phyloP scores from a whole-genome alignment of 2,888 invertebrate genomes.

The Calliopum simillimum region DNA sequence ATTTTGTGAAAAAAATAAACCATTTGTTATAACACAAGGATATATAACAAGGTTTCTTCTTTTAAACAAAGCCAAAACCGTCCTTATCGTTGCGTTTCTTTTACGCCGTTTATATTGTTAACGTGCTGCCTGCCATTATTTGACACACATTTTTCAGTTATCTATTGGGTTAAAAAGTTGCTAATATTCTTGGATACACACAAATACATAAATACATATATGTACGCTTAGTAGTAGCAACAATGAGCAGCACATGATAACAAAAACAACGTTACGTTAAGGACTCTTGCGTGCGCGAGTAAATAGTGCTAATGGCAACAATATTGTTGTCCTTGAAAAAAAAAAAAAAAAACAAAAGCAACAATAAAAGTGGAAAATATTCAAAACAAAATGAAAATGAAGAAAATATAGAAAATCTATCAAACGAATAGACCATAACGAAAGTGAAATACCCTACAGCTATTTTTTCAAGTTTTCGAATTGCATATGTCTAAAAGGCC shows the following conservation, averaged over 20 bases:
- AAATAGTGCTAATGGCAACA: background rate
- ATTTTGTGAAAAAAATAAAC: background rate
- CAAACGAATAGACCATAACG: no score
- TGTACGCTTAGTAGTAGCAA: no score
- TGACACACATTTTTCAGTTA: background rate
- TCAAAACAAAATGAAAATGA: background rate
- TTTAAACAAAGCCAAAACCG: no score
- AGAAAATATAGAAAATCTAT: background rate
- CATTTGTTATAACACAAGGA: background rate
- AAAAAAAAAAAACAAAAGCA: background rate
- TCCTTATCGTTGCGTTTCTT: no score
- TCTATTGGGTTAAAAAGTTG: no score
- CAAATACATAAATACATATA: no score
- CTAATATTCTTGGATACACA: no score
- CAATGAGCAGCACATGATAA: background rate
- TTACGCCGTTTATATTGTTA: background rate
- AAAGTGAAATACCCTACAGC: no score
- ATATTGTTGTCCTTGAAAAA: slow-evolving; percentile 17
- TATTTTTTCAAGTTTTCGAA: no score
- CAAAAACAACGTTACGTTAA: slow-evolving; percentile 4
- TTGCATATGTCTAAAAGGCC: no score
- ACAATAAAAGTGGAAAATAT: background rate
- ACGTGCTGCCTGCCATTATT: background rate
- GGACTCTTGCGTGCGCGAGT: background rate
- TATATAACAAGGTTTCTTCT: background rate